Evolutionary conservation across 1,140 invertebrate species (phyloP).

Genomic region (Thalassaphorura encarpata): DNA sequence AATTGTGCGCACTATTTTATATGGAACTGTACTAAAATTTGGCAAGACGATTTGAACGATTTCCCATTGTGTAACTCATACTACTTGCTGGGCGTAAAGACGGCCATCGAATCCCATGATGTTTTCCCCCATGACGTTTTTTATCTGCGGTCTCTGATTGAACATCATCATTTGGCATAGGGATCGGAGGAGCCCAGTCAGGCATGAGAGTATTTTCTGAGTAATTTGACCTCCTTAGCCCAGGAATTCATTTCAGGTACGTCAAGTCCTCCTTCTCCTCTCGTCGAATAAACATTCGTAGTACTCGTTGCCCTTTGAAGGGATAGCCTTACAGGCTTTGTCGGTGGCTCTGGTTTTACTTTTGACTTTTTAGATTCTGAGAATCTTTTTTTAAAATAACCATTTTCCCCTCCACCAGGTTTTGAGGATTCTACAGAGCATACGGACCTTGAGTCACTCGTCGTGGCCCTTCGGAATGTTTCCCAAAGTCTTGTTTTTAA

Average conservation of each 20-base stretch:
- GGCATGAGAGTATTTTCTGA: constrained; percentile 31
- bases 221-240: constrained; percentile 23
- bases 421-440: constrained; percentile 29
- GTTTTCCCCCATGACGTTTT: constrained; percentile 19
- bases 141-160: constrained; percentile 20
- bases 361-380: constrained; percentile 21
- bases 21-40: constrained; percentile 27
- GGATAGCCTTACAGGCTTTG: constrained; percentile 69
- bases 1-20: too few species aligned
- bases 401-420: constrained; percentile 11
- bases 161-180: constrained; percentile 23
- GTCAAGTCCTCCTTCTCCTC: constrained; percentile 2
- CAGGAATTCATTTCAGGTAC: constrained; percentile 28
- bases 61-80: constrained; percentile 32
- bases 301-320: constrained; percentile 63
- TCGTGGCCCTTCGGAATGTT: constrained; percentile 31
- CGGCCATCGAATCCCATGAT: constrained; percentile 31
- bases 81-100: constrained; percentile 28
- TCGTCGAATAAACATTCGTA: constrained; percentile 24
- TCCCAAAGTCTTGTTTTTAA: constrained; percentile 31
- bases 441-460: constrained; percentile 29
- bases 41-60: constrained; percentile 9
- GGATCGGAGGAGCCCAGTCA: constrained; percentile 23
- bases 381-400: constrained; percentile 27
- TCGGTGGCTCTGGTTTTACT: constrained; percentile 56